Conservation (phyloP, 1,140 invertebrate species). For the Bombus consobrinus region DNA sequence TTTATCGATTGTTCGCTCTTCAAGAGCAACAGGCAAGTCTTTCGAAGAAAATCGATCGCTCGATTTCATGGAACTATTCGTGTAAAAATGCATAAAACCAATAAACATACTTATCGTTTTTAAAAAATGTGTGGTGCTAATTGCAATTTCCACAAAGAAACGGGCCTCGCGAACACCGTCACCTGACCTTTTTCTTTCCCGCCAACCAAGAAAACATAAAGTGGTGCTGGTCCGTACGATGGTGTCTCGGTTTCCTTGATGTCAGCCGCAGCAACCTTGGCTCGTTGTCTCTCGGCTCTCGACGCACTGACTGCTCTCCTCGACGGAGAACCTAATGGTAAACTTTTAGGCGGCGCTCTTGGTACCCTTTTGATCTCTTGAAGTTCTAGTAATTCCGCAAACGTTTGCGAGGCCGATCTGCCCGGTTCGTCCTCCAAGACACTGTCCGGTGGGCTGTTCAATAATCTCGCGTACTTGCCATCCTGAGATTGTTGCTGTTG, state of each 20-base stretch:
- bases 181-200: constrained; percentile 88
- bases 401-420: constrained; percentile 80
- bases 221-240: constrained; percentile 80
- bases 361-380: constrained; percentile 77
- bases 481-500: constrained; percentile 72
- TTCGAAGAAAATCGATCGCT: background rate
- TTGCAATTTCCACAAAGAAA: constrained; percentile 87
- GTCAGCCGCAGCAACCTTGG: constrained; percentile 76
- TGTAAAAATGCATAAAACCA: background rate
- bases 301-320: constrained; percentile 81
- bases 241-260: constrained; percentile 72
- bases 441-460: constrained; percentile 84
- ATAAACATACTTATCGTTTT: constrained; percentile 26
- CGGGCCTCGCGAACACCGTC: constrained; percentile 86
- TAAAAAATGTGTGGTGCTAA: constrained; percentile 83
- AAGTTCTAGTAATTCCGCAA: constrained; percentile 78
- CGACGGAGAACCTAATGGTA: constrained; percentile 79
- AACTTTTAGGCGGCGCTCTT: constrained; percentile 78
- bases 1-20: background rate
- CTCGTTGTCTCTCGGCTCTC: constrained; percentile 79
- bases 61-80: background rate
- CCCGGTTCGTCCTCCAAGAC: constrained; percentile 83
- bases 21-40: background rate
- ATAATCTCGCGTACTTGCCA: constrained; percentile 80
- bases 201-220: constrained; percentile 86